Base-by-base conservation (phyloP, 2,113 vertebrate species). In the Heloderma charlesbogerti region DNA sequence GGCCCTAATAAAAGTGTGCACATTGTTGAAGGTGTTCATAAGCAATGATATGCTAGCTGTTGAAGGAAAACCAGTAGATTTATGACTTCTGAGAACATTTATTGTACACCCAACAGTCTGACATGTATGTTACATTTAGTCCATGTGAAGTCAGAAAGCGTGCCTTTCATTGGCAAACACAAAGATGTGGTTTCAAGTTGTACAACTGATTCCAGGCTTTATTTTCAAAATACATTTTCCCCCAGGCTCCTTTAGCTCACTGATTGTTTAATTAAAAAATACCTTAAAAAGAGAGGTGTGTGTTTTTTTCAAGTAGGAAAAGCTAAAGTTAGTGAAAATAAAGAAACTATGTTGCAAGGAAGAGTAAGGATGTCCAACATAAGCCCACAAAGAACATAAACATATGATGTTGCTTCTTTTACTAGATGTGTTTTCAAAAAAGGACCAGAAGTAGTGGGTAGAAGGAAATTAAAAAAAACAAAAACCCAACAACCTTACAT, bases 341-440 rank as follows among this genome's bases (percentile, higher is more conserved):
- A 94, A 96, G 6, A 4, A 20, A 96, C 95, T 91, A 94, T 92
- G 86, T 96, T 95, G 93, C 92, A 96, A 92, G 20, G 94, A 54
- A 90, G 16, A 95, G 75, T 92, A 94, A 95, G 90, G 91, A 92
- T 95, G 95, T 95, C 93, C 94, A 95, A 90, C 92, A 96, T 88
- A 94, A 96, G 92, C 89, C 78, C 88, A 92, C 90, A 85, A 89
- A 94, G 86, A 93, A 92, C 78, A 88, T 91, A 95, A 96, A 93
- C 91, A 92, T 60, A 94, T 93, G 94, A 95, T 95, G 94, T 94
- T 94, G 93, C 89, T 95, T 93, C 94, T 96, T 96, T 96, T 95
- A 95, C 95, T 95, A 95, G 91, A 91, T 86, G 91, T 93, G 94
- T 93, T 54, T 54, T 94, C 34, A 69, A 94, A 95, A 96, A 94